Conservation (phyloP, 2,113 vertebrate genomes). For the Daubentonia madagascariensis region DNA sequence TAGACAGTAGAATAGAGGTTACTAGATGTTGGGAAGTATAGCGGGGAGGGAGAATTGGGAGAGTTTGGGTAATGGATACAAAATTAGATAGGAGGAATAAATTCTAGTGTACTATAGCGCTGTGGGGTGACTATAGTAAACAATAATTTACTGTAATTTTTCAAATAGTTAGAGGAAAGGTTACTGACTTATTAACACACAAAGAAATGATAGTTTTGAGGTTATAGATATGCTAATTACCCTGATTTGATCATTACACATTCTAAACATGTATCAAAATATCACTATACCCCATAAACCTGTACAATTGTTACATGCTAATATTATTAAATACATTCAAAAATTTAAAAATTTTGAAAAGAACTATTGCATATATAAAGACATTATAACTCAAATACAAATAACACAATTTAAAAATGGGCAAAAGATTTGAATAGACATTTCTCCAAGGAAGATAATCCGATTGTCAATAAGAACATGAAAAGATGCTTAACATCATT, state of each 20-base stretch:
- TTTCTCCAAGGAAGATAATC: background rate
- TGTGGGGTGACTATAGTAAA: no score
- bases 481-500: background rate
- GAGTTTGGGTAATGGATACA: no score
- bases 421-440: background rate
- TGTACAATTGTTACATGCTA: background rate
- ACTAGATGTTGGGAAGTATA: no score
- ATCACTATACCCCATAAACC: background rate
- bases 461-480: background rate
- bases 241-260: background rate
- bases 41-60: no score
- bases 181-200: no score
- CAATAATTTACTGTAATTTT: no score
- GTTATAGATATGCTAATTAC: background rate
- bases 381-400: background rate
- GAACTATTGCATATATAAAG: background rate
- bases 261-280: background rate
- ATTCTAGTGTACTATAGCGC: no score
- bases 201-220: background rate
- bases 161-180: no score
- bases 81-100: no score
- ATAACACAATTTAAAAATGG: background rate
- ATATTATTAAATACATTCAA: background rate
- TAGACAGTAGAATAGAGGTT: no score
- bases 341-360: background rate